phyloP scores from a whole-genome alignment of 2,888 invertebrate genomes.

The Scelioninae gen. 2 region DNA sequence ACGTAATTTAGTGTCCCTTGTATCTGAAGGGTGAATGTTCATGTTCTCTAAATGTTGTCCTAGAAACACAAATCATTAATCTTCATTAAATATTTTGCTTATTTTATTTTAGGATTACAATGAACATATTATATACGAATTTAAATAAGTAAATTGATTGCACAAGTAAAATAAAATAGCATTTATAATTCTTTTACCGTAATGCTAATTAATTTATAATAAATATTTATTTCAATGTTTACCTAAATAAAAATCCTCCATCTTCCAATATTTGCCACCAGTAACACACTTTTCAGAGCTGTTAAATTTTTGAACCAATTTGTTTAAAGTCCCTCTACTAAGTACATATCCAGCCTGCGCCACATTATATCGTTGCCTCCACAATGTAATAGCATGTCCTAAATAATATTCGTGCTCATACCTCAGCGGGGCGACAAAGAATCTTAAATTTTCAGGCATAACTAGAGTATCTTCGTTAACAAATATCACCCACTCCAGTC shows the following conservation, averaged over 20 bases:
- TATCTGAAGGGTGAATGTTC: constrained; percentile 76
- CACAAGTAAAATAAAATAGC: no score
- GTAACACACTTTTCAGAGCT: constrained; percentile 74
- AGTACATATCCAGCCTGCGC: constrained; percentile 78
- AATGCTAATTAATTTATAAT: no score
- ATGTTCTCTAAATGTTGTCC: constrained; percentile 77
- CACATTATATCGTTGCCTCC: constrained; percentile 77
- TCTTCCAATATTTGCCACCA: constrained; percentile 77
- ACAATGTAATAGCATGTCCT: constrained; percentile 77
- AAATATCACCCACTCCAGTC: constrained; percentile 77
- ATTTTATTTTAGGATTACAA: no score
- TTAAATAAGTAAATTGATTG: no score
- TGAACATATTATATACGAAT: no score
- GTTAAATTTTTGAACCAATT: constrained; percentile 74
- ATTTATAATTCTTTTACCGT: no score
- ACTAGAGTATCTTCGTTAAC: constrained; percentile 78
- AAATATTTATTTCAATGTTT: neutral
- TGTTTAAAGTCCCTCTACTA: constrained; percentile 75
- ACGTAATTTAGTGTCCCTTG: constrained; percentile 76
- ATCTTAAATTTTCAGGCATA: constrained; percentile 78
- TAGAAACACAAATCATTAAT: constrained; percentile 62
- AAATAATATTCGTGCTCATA: constrained; percentile 76
- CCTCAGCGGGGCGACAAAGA: constrained; percentile 76
- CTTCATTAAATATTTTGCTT: neutral
- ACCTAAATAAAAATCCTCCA: constrained; percentile 79